These are phyloP conservation scores for Corydoras sp. DNA, from an alignment of 2,113 vertebrate genomes.

Conservation along the genomic window DNA sequence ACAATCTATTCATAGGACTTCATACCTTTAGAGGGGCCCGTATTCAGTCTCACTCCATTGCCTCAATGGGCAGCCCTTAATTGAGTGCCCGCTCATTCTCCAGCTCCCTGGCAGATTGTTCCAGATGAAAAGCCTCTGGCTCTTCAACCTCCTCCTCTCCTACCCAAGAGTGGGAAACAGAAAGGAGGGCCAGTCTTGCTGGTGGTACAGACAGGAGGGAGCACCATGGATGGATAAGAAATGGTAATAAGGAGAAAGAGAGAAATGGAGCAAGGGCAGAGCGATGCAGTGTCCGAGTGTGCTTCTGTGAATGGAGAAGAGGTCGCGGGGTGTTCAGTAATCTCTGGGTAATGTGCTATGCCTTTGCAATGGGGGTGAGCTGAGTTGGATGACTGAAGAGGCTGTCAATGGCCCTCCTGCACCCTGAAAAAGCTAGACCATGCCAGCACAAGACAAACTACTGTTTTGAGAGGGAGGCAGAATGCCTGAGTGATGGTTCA, in stretches of 20 bases:
- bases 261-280: conserved; percentile 19
- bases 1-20: conserved; percentile 78
- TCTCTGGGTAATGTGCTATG: conserved; percentile 34
- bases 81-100: conserved; percentile 87
- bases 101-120: conserved; percentile 73
- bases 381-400: conserved; percentile 29
- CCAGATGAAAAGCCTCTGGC: conserved; percentile 65
- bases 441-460: conserved; percentile 44
- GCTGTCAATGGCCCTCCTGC: conserved; percentile 22
- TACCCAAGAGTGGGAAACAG: conserved; percentile 66
- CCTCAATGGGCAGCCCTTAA: conserved; percentile 88
- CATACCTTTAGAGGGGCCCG: conserved; percentile 78
- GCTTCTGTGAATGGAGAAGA: conserved; percentile 51
- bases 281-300: conserved; percentile 38
- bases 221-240: conserved; percentile 59
- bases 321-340: conserved; percentile 37
- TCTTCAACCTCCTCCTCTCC: conserved; percentile 73
- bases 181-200: conserved; percentile 72
- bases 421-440: conserved; percentile 26
- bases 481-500: conserved; percentile 37
- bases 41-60: conserved; percentile 70
- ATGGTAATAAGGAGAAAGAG: conserved; percentile 64
- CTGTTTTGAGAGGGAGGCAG: conserved; percentile 26
- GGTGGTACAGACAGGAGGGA: conserved; percentile 68
- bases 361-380: conserved; percentile 24